Evolutionary conservation across 2,888 invertebrate species (phyloP).

Genomic region (Amphipoea lucens): DNA sequence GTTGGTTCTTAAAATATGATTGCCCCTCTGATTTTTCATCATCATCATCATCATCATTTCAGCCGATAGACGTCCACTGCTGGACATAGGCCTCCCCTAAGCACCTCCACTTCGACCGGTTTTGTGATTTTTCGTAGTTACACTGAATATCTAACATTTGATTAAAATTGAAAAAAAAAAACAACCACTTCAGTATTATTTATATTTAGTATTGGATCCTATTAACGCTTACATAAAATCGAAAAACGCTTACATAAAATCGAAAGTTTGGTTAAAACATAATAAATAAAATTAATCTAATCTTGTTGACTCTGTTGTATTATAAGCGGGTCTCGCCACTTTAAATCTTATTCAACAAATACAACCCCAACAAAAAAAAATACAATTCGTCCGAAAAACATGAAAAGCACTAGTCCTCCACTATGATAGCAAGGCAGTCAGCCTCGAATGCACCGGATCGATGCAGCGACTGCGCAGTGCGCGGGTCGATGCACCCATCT

Average conservation of each 20-base stretch:
- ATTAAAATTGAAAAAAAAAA: not conserved
- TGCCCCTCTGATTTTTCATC: not conserved
- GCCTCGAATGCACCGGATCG: conserved; percentile 78
- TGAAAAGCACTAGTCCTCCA: not conserved
- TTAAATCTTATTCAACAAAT: not conserved
- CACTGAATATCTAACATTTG: not conserved
- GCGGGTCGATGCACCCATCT: conserved; percentile 82
- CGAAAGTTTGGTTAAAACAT: not conserved
- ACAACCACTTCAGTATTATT: not conserved
- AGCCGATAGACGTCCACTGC: too few species aligned
- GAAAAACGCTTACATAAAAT: not conserved
- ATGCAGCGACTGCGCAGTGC: conserved; percentile 83
- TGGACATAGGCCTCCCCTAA: too few species aligned
- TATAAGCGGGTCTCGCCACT: not conserved
- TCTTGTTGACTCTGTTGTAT: not conserved
- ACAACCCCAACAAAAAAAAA: not conserved
- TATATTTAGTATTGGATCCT: not conserved
- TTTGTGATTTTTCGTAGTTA: not conserved
- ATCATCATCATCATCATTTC: not conserved
- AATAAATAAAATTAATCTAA: not conserved
- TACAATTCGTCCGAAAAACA: not conserved
- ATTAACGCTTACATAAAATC: not conserved
- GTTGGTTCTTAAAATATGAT: too few species aligned
- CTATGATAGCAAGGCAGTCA: conserved; percentile 22
- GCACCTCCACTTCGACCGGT: too few species aligned